Base-by-base conservation (phyloP, 2,888 invertebrate genomes). In the Agrypnus murinus region DNA sequence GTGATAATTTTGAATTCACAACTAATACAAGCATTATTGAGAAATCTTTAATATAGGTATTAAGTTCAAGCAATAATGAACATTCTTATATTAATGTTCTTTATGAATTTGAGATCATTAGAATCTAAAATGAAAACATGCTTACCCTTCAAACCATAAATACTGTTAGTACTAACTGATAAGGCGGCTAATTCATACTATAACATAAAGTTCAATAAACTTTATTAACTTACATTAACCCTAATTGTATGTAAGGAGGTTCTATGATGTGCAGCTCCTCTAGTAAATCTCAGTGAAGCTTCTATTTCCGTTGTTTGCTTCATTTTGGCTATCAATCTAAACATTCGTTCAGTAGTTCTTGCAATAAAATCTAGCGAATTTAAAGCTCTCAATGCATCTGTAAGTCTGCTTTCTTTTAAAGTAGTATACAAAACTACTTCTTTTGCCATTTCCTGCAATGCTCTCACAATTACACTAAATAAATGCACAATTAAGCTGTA, bases 281-380 rank as follows among this genome's bases (percentile, higher is more conserved):
- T 12, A 0, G 79, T 79, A 62, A 80, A 81, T 7, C 57, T 32
- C 3, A 79, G 65, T 2, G 76, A 65, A 10, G 31, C 55, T 19
- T 80, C 74, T 4, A 80, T 69, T 38, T 77, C 74, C 25, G 45
- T 43, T 3, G 63, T 75, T 60, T 82, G 81, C 9, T 67, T 62
- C 14, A 69, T 60, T 62, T 84, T 85, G 53, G 78, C 77, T 17
- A 75, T 67, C 8, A 83, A 69, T 74, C 83, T 78, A 70, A 87
- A 87, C 46, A 81, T 77, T 50, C 77, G 75, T 63, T 85, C 83
- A 0, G 85, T 84, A 25, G 86, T 84, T 72, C 86, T 80, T 2
- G 85, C 84, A 34, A 87, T 77, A 40, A 82, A 85, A 67, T 83
- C 82, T 36, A 87, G 73, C 65, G 86, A 82, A 12, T 78, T 75